Conservation (phyloP, 2,888 invertebrate genomes). For the Acanthopleura granulata region DNA sequence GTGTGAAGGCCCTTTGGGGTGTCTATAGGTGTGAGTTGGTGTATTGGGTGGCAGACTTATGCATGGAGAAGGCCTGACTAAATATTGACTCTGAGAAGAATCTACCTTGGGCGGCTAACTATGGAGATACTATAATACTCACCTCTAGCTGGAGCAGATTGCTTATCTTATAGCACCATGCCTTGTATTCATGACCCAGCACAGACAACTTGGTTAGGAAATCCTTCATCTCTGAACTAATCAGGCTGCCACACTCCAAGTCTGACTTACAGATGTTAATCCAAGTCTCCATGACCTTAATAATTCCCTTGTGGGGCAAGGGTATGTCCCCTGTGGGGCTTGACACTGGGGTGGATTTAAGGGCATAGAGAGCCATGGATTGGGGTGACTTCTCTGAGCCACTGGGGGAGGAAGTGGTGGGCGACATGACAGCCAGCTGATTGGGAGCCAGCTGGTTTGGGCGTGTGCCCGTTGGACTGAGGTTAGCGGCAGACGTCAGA, state of each 20-base stretch:
- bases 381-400: constrained; percentile 11
- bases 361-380: neutral
- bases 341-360: constrained; percentile 33
- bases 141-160: constrained; percentile 63
- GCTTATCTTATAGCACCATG: constrained; percentile 70
- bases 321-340: constrained; percentile 59
- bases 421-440: neutral
- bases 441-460: neutral
- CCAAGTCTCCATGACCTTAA: constrained; percentile 67
- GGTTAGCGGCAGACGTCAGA: neutral
- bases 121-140: too few species aligned
- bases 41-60: too few species aligned
- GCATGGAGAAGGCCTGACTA: too few species aligned
- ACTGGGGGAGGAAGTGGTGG: constrained; percentile 12
- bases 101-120: too few species aligned
- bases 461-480: neutral
- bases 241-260: constrained; percentile 59
- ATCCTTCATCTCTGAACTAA: constrained; percentile 73
- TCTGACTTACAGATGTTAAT: constrained; percentile 60
- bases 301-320: constrained; percentile 59
- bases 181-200: constrained; percentile 73
- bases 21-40: too few species aligned
- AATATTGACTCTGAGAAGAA: too few species aligned
- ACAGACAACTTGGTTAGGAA: constrained; percentile 73
- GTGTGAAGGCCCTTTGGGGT: too few species aligned